Percentiles rank a stretch among this genome's conserved stretches.
These are phyloP conservation scores for Schrankia costaestrigalis DNA, from an alignment of 2,888 invertebrate genomes.

Conservation along the genomic window DNA sequence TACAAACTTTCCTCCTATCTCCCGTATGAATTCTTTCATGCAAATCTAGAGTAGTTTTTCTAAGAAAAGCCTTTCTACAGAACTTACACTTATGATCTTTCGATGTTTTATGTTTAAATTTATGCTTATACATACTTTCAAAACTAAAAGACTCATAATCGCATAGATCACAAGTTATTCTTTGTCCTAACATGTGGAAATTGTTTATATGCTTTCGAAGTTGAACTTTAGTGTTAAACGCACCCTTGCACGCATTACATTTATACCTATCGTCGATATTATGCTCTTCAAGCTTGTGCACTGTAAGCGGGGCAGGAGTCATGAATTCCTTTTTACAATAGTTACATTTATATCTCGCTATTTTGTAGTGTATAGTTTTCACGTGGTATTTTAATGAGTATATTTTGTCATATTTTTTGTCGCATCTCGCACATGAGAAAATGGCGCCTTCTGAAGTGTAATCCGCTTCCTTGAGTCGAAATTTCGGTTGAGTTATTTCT, in stretches of 20 bases:
- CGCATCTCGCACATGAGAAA: slow-evolving; percentile 47
- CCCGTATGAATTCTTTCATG: slow-evolving; percentile 70
- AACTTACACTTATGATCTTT: slow-evolving; percentile 66
- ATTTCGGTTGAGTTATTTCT: slow-evolving; percentile 41
- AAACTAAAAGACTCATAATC: slow-evolving; percentile 59
- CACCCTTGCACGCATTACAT: slow-evolving; percentile 61
- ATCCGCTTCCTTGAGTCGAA: slow-evolving; percentile 46
- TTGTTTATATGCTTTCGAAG: slow-evolving; percentile 54
- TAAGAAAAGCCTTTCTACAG: slow-evolving; percentile 66
- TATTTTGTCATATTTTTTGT: slow-evolving; percentile 46
- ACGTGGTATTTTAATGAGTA: slow-evolving; percentile 49
- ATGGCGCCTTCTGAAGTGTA: slow-evolving; percentile 41
- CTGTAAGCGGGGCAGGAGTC: slow-evolving; percentile 46
- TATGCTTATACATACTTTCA: slow-evolving; percentile 57
- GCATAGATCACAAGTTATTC: slow-evolving; percentile 54
- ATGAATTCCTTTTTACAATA: slow-evolving; percentile 49
- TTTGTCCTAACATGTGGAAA: slow-evolving; percentile 65
- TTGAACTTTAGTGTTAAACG: slow-evolving; percentile 53
- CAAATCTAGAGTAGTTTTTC: slow-evolving; percentile 49
- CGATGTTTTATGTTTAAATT: slow-evolving; percentile 60
- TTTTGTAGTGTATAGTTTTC: slow-evolving; percentile 55
- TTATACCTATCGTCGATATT: slow-evolving; percentile 56
- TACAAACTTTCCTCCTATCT: slow-evolving; percentile 58
- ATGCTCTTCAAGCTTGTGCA: slow-evolving; percentile 57
- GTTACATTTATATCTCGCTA: slow-evolving; percentile 43